Evolutionary conservation across 2,113 vertebrate genomes (phyloP), one percentile per base, ranked within the genome.

Genomic region (Herpetotheres cachinnans): DNA sequence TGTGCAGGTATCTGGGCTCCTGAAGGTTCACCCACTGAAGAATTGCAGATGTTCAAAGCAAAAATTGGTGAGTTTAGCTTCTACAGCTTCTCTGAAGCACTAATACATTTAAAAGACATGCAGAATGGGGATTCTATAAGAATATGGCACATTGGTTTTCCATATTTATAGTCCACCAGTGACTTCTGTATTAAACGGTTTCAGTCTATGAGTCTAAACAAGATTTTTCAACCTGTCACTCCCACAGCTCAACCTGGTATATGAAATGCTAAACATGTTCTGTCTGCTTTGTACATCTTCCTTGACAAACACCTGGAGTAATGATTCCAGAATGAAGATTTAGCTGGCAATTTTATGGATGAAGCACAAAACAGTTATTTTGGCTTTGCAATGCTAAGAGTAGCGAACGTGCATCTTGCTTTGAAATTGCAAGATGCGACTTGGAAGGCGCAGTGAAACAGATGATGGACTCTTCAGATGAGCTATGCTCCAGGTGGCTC

Each of bases 141-240:
- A 95, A 81, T 29, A 71, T 74, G 78, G 88, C 89, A 73, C 73
- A 13, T n/a, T 71, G 47, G 61, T 67, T 95, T 95, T 96, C 86
- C 88, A 47, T 92, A 76, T 97, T 95, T 92, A 92, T 85, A 89
- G 82, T 52, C 71, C 89, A 95, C 54, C 36, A 29, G n/a, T 92
- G 82, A 94, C 61, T 91, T 94, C 93, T 93, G 22, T 92, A 95
- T 96, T 93, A 93, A 95, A 92, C 1, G 5, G 61, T 87, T 97
- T 95, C 94, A 89, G 88, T 90, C 87, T 81, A 25, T 52, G 93
- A 91, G 92, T 55, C 92, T 63, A 95, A 97, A 94, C 76, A 93
- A 95, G 94, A 90, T 96, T 94, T 95, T 95, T 95, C 93, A 89
- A 77, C 62, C 93, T 87, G 86, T 93, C 90, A 94, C 38, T 89